phyloP scores from a whole-genome alignment of 64 coral and sea anemone genomes.

The Catalaphyllia jardinei region DNA sequence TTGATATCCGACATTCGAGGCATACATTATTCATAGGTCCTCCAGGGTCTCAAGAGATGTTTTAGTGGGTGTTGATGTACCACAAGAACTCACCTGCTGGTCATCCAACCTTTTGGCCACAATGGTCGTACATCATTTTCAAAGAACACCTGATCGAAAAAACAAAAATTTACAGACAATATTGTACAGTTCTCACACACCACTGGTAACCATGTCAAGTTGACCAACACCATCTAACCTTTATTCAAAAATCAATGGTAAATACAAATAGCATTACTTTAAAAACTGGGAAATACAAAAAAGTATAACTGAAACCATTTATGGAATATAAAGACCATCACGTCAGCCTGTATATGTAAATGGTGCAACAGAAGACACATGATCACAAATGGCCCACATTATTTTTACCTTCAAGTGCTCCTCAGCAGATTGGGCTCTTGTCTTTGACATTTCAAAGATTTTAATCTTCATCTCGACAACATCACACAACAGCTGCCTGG shows the following conservation, averaged over 20 bases:
- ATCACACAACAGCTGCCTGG: slow-evolving; percentile 83
- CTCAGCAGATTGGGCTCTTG: slow-evolving; percentile 82
- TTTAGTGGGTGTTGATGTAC: too few relatives aligned
- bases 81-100: slow-evolving; percentile 63
- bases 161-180: not conserved
- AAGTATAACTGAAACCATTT: too few relatives aligned
- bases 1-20: too few relatives aligned
- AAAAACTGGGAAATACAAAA: too few relatives aligned
- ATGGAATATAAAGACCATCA: too few relatives aligned
- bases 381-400: not conserved
- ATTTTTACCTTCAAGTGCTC: slow-evolving; percentile 88
- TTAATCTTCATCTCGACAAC: slow-evolving; percentile 89
- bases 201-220: too few relatives aligned
- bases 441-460: slow-evolving; percentile 95
- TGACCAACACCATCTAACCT: too few relatives aligned
- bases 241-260: too few relatives aligned
- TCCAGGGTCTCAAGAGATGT: not conserved
- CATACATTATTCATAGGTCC: too few relatives aligned
- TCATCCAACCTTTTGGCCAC: slow-evolving; percentile 99
- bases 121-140: slow-evolving; percentile 94
- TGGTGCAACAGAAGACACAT: not conserved
- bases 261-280: too few relatives aligned
- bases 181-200: too few relatives aligned
- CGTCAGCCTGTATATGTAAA: too few relatives aligned
- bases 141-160: slow-evolving; percentile 69